Conservation (phyloP, 2,113 vertebrate species). For the Stictonetta naevosa region DNA sequence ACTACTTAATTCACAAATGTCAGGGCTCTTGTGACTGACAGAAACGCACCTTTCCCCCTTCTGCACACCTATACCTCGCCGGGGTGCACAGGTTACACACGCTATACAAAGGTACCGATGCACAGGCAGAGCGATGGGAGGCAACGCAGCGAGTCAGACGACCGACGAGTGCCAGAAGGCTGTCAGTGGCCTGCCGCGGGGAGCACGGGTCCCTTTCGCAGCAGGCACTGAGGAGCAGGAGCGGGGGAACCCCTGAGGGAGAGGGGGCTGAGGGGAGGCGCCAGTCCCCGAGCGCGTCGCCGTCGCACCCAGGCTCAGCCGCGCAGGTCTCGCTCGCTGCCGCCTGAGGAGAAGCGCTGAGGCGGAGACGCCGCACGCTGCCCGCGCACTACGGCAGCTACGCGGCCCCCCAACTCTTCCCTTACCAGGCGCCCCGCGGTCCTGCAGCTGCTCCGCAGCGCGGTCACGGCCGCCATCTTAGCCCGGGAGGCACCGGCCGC, state of each 20-base stretch:
- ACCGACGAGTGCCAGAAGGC: neutral
- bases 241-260: too few species aligned
- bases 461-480: slow-evolving; percentile 86
- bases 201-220: neutral
- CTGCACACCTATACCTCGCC: fast-evolving
- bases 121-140: neutral
- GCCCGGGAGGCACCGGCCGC: neutral
- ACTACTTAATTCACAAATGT: neutral
- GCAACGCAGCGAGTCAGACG: fast-evolving
- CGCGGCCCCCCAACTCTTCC: neutral
- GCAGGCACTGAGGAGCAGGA: neutral
- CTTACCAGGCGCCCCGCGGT: slow-evolving; percentile 85
- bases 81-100: neutral
- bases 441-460: slow-evolving; percentile 73
- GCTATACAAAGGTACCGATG: neutral
- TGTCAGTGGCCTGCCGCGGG: fast-evolving
- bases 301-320: neutral
- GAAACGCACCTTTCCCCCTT: neutral
- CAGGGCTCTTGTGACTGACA: neutral
- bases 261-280: neutral
- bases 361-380: too few species aligned
- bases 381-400: neutral
- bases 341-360: neutral
- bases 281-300: fast-evolving
- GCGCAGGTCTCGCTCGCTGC: neutral